Percentiles rank a stretch among this genome's conserved stretches.
phyloP scores from a whole-genome alignment of 2,113 vertebrate species.

The Syngnathus scovelli region DNA sequence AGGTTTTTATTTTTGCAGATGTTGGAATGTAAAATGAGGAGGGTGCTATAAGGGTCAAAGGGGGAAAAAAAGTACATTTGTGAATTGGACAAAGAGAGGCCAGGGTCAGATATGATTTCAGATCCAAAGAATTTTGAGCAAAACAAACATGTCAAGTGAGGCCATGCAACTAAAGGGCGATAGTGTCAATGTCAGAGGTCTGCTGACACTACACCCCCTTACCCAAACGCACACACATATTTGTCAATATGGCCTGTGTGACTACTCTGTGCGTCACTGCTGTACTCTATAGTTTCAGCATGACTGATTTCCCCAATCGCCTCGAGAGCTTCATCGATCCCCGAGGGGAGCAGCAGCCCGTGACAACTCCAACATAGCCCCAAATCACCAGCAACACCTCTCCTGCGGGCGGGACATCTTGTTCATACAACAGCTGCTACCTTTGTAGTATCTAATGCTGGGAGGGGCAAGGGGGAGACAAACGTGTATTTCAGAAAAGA shows the following conservation, averaged over 20 bases:
- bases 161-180: slow-evolving; percentile 56
- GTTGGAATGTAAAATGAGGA: not conserved
- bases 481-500: not conserved
- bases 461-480: too few species aligned
- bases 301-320: slow-evolving; percentile 71
- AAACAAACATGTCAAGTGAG: slow-evolving; percentile 53
- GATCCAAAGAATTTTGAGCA: slow-evolving; percentile 12
- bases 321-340: slow-evolving; percentile 65
- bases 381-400: not conserved
- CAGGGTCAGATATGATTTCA: not conserved
- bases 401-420: not conserved
- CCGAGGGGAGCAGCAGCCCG: slow-evolving; percentile 18
- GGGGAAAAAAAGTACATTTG: not conserved
- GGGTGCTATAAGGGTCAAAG: not conserved
- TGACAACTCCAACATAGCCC: slow-evolving; percentile 13
- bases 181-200: slow-evolving; percentile 64
- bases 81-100: not conserved
- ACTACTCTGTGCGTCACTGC: slow-evolving; percentile 65
- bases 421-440: not conserved
- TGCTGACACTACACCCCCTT: slow-evolving; percentile 42
- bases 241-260: slow-evolving; percentile 63
- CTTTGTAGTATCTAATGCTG: not conserved
- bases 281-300: slow-evolving; percentile 70
- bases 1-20: slow-evolving; percentile 28
- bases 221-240: slow-evolving; percentile 29